Evolutionary conservation across 2,797 vertebrate genomes (phyloP).

Genomic region (Argentina silus): DNA sequence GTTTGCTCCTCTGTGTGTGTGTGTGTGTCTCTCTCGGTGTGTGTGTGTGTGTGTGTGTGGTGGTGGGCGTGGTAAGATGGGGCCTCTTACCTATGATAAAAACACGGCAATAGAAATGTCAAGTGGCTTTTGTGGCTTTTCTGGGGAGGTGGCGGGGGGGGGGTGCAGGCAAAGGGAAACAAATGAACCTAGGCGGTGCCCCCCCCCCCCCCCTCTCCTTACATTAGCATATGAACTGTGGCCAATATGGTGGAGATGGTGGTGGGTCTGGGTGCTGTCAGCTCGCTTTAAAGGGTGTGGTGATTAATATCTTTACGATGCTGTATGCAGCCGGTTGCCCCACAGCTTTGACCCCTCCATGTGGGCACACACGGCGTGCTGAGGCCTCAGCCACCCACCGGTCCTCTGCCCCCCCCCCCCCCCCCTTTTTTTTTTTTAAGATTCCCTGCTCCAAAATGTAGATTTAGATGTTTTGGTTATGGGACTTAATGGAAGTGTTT

Average conservation of each 20-base stretch:
- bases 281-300: slow-evolving; percentile 82
- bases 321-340: slow-evolving; percentile 80
- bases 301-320: slow-evolving; percentile 99
- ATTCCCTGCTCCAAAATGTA: too few relatives aligned
- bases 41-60: slow-evolving; percentile 12
- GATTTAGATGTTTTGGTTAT: too few relatives aligned
- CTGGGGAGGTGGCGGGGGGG: slow-evolving; percentile 48
- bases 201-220: slow-evolving; percentile 59
- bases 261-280: slow-evolving; percentile 89
- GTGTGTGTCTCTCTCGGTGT: slow-evolving; percentile 31
- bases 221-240: slow-evolving; percentile 96
- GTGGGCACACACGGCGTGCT: slow-evolving; percentile 26
- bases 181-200: slow-evolving; percentile 80
- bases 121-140: slow-evolving; percentile 78
- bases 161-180: slow-evolving; percentile 63
- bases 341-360: slow-evolving; percentile 64
- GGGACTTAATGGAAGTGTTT: too few relatives aligned
- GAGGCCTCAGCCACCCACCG: slow-evolving; percentile 71
- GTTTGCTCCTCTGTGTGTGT: slow-evolving; percentile 49
- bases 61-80: slow-evolving; percentile 60
- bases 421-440: too few relatives aligned
- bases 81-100: slow-evolving; percentile 81
- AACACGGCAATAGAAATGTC: slow-evolving; percentile 81
- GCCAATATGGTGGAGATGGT: slow-evolving; percentile 80
- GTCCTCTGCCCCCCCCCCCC: slow-evolving; percentile 19